A percentile compares a stretch with the other conserved stretches of the same genome.
These are phyloP conservation scores for Acronicta aceris DNA, from an alignment of 2,888 invertebrate species.

Conservation along the genomic window DNA sequence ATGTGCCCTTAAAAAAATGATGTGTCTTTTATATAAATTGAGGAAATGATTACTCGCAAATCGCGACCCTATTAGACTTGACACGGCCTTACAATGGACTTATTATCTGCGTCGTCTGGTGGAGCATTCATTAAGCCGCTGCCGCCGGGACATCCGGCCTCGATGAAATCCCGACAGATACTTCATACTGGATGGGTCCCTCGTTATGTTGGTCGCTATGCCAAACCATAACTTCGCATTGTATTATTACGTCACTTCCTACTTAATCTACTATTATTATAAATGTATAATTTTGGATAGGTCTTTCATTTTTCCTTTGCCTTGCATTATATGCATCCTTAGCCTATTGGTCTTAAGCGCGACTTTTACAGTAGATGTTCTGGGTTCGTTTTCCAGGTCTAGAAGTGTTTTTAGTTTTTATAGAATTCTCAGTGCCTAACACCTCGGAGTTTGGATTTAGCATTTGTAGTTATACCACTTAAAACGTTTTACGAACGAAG, in stretches of 20 bases:
- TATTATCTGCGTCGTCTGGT: conserved; percentile 40
- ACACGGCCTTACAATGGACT: conserved; percentile 41
- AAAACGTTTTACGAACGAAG: too few species aligned
- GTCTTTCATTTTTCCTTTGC: too few species aligned
- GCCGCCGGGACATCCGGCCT: conserved; percentile 42
- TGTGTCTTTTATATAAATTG: conserved; percentile 24
- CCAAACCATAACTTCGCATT: conserved; percentile 8
- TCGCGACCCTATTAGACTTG: conserved; percentile 28
- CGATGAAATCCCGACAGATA: conserved; percentile 39
- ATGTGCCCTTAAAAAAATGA: conserved; percentile 26
- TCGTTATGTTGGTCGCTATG: conserved; percentile 24
- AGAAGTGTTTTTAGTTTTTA: too few species aligned
- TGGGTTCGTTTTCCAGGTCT: too few species aligned
- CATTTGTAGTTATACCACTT: too few species aligned
- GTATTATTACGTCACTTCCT: conserved; percentile 6
- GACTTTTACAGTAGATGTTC: too few species aligned
- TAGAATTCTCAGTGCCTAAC: too few species aligned
- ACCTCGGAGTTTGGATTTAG: too few species aligned
- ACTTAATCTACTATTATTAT: too few species aligned
- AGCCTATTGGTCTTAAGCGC: too few species aligned
- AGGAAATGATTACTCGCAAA: conserved; percentile 38
- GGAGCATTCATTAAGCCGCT: conserved; percentile 48
- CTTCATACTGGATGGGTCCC: conserved; percentile 5
- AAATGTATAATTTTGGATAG: too few species aligned
- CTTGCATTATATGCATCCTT: too few species aligned